Percentiles rank a stretch among this genome's conserved stretches.
Evolutionary conservation across 2,888 invertebrate species (phyloP).

Genomic region (Trachelus troglodyta): DNA sequence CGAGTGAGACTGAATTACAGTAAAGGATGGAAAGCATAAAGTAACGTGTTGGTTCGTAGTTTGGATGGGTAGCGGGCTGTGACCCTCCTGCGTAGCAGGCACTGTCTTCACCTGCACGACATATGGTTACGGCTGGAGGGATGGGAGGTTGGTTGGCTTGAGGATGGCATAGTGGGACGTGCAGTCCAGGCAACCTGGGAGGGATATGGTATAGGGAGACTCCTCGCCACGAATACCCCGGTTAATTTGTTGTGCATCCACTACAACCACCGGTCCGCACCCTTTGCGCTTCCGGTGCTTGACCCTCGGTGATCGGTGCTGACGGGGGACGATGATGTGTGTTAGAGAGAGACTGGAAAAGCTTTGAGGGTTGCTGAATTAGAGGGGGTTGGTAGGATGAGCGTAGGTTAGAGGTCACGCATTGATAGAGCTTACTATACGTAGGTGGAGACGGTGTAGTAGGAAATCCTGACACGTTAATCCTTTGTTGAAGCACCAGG

Average conservation of each 20-base stretch:
- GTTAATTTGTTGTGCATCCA: conserved; percentile 56
- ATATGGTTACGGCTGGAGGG: conserved; percentile 53
- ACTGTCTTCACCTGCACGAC: conserved; percentile 58
- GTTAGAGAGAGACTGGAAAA: background rate
- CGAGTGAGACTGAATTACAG: background rate
- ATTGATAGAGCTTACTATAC: conserved; percentile 35
- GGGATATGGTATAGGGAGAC: background rate
- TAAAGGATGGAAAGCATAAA: background rate
- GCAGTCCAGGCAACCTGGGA: background rate
- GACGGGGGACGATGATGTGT: conserved; percentile 30
- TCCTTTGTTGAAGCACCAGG: too few species aligned
- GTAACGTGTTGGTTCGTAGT: background rate
- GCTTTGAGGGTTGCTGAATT: background rate
- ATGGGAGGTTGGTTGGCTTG: conserved; percentile 43
- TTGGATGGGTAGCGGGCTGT: background rate
- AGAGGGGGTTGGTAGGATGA: background rate
- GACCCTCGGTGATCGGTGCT: conserved; percentile 41
- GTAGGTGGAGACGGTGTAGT: background rate
- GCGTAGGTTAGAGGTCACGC: conserved; percentile 39
- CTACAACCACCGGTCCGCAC: conserved; percentile 38
- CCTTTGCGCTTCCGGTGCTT: conserved; percentile 57
- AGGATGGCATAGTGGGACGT: conserved; percentile 29
- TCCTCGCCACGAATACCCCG: conserved; percentile 32
- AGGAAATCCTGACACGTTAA: background rate
- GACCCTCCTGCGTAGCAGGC: conserved; percentile 20